Conservation (phyloP, 2,888 invertebrate species). For the Parelbella ahira region DNA sequence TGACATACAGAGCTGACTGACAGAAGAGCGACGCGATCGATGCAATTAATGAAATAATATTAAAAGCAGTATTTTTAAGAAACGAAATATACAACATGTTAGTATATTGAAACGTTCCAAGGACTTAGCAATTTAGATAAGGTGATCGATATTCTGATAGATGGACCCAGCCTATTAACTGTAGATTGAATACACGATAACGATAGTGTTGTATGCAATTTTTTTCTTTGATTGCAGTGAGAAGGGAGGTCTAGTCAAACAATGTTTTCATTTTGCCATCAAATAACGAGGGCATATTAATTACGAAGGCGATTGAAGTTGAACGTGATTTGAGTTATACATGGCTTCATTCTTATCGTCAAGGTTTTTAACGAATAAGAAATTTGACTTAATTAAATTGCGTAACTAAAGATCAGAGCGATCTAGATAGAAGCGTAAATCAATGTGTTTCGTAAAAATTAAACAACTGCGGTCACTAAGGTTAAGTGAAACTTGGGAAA, state of each 20-base stretch:
- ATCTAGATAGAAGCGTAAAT: conserved; percentile 16
- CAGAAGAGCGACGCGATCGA: conserved; percentile 8
- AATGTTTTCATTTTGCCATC: conserved; percentile 15
- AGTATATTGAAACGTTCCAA: conserved; percentile 36
- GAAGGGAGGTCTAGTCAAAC: conserved; percentile 13
- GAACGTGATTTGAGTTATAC: conserved; percentile 12
- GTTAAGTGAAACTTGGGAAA: conserved; percentile 23
- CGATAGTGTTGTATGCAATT: conserved; percentile 15
- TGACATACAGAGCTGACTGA: conserved; percentile 4
- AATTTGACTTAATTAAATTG: conserved; percentile 6
- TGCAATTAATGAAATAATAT: conserved; percentile 5
- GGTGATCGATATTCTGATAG: conserved; percentile 49
- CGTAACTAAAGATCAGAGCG: conserved; percentile 11
- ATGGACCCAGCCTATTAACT: conserved; percentile 53
- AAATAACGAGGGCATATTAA: conserved; percentile 12
- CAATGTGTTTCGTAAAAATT: conserved; percentile 17
- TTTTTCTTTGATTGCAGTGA: conserved; percentile 21
- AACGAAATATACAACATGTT: no score
- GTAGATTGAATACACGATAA: conserved; percentile 40
- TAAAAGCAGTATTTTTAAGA: no score
- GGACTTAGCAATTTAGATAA: conserved; percentile 60
- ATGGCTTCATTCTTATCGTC: not conserved
- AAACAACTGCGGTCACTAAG: conserved; percentile 18
- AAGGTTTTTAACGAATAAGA: conserved; percentile 4
- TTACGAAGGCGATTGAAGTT: conserved; percentile 13